Evolutionary conservation across 2,113 vertebrate species (phyloP).

Genomic region (Leptobrachium leishanense): DNA sequence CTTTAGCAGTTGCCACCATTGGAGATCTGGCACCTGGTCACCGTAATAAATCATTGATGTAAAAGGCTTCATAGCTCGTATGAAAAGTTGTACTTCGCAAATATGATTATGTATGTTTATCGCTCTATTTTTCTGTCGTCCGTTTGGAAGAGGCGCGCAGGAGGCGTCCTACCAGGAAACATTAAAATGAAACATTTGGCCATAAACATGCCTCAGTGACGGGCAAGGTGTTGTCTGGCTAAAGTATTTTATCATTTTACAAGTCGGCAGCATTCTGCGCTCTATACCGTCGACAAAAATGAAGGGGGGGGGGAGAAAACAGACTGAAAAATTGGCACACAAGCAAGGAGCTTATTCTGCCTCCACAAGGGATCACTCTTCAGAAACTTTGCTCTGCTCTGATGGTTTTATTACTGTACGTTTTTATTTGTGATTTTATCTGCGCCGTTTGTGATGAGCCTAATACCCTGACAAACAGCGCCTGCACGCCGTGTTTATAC

Average conservation of each 20-base stretch:
- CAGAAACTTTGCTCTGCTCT: constrained; percentile 26
- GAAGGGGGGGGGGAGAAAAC: neutral
- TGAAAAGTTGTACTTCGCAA: too few relatives aligned
- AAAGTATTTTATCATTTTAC: neutral
- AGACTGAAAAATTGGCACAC: constrained; percentile 19
- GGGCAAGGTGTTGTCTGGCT: neutral
- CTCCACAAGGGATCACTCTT: constrained; percentile 41
- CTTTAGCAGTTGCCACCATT: too few relatives aligned
- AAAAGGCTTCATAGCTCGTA: too few relatives aligned
- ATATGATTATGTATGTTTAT: too few relatives aligned
- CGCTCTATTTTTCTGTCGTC: too few relatives aligned
- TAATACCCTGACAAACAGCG: constrained; percentile 43
- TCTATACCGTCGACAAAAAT: neutral
- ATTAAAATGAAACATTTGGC: too few relatives aligned
- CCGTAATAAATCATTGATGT: too few relatives aligned
- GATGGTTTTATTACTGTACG: constrained; percentile 45
- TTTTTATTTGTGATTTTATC: constrained; percentile 19
- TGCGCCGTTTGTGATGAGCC: constrained; percentile 14
- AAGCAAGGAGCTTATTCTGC: constrained; percentile 11
- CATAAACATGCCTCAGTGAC: too few relatives aligned
- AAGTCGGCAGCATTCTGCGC: neutral
- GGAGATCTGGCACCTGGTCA: too few relatives aligned
- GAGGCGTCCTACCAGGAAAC: too few relatives aligned
- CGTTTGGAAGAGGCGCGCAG: too few relatives aligned
- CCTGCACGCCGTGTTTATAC: constrained; percentile 10